A percentile compares a stretch with the other conserved stretches of the same genome.
Conservation (phyloP, 2,888 invertebrate genomes). For the Entomobrya multifasciata region DNA sequence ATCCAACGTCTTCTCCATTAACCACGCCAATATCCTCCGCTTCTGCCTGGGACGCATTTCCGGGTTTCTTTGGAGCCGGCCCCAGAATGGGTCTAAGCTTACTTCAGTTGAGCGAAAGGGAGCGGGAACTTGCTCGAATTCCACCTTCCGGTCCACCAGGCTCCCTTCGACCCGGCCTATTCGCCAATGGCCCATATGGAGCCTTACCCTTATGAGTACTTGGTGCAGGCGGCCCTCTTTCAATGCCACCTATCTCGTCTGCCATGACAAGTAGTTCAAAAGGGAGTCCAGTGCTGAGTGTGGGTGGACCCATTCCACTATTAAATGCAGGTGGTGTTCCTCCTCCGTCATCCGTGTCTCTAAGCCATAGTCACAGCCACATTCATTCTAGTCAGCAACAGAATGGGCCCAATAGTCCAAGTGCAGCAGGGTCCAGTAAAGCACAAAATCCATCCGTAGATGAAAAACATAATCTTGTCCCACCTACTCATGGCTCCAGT, state of each 20-base stretch:
- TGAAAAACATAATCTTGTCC: conserved; percentile 47
- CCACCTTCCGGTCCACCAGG: conserved; percentile 58
- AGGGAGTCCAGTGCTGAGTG: conserved; percentile 66
- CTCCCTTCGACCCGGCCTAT: conserved; percentile 68
- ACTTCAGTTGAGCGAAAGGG: conserved; percentile 77
- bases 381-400: conserved; percentile 78
- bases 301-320: conserved; percentile 73
- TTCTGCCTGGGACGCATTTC: conserved; percentile 77
- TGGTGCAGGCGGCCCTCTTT: conserved; percentile 55
- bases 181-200: conserved; percentile 73
- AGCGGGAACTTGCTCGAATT: conserved; percentile 75
- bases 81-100: conserved; percentile 77
- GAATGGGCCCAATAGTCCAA: conserved; percentile 78
- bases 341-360: conserved; percentile 68
- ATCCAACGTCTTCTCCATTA: conserved; percentile 75
- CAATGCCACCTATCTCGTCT: conserved; percentile 48
- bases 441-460: conserved; percentile 48
- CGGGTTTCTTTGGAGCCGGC: conserved; percentile 70
- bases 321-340: conserved; percentile 70
- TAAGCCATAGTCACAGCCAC: conserved; percentile 75
- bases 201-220: conserved; percentile 70
- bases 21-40: conserved; percentile 64
- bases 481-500: conserved; percentile 53
- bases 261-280: conserved; percentile 64
- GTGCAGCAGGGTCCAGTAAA: conserved; percentile 61